Conservation (phyloP, 2,888 invertebrate species). For the Sesia bembeciformis region DNA sequence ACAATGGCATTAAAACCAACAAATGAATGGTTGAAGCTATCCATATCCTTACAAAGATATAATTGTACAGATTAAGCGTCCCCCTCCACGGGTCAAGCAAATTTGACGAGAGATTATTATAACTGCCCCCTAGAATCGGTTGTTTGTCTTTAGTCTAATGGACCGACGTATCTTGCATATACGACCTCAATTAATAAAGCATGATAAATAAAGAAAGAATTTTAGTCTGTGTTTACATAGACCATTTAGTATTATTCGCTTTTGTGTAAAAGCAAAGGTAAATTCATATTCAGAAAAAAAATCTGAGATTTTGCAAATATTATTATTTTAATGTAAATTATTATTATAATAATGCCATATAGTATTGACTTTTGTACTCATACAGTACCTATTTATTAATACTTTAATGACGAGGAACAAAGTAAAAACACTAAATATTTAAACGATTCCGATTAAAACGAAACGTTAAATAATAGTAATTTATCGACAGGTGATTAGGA, state of each 20-base stretch:
- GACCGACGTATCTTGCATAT: constrained; percentile 28
- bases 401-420: no score
- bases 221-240: no score
- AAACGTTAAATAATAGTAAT: not conserved
- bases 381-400: no score
- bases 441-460: not conserved
- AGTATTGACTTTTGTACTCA: no score
- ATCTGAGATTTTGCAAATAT: no score
- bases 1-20: no score
- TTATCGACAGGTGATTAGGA: constrained; percentile 44
- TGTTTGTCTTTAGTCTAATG: constrained; percentile 62
- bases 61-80: constrained; percentile 23
- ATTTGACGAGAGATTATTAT: constrained; percentile 61
- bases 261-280: no score
- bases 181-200: constrained; percentile 27
- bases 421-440: no score
- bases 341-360: no score
- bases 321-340: no score
- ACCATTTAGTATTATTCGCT: no score
- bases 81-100: constrained; percentile 43
- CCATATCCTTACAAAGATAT: not conserved
- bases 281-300: no score
- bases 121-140: constrained; percentile 33
- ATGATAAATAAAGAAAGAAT: constrained; percentile 6
- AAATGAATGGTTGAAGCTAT: not conserved